Evolutionary conservation across 2,888 invertebrate species (phyloP), one percentile per base, ranked within the genome.

Genomic region (Palloptera scutellata): DNA sequence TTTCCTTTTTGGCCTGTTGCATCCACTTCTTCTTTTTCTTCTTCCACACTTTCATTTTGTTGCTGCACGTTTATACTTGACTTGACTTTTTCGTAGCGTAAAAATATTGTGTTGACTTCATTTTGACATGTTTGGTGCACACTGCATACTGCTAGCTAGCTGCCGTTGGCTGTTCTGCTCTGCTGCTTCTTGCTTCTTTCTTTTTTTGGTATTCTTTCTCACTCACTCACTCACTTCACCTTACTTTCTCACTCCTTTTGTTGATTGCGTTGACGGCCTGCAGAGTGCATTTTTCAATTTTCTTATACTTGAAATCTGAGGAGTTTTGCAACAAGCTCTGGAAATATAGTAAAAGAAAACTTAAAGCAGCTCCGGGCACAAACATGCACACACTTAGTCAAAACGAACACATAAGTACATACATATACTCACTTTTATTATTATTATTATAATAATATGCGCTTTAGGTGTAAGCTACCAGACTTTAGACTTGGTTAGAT

Each of bases 231-330:
- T 20, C 30, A 9, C 48, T 11, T 30, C 52, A 20, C 55, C n/a
- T n/a, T n/a, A n/a, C n/a, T n/a, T n/a, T n/a, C n/a, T n/a, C n/a
- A n/a, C n/a, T n/a, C 1, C 17, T 9, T 10, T 2, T 2, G 20
- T 40, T n/a, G 59, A 17, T 13, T 57, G 62, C 55, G 62, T 45
- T 57, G 53, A 17, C 61, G 43, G 73, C 75, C 72, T 70, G 73
- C 70, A 72, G 30, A 30, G 73, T 73, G 73, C 62, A 74, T 76
- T 77, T 75, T 77, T 77, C 76, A 77, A 77, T 77, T 76, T 77
- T 76, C 75, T 70, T 72, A 72, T 73, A 75, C 71, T 73, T 70
- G 69, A 74, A 74, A 75, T 73, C 70, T 64, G 72, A 74, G 74
- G 72, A 71, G 64, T 17, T 4, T 17, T 41, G 30, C 51, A 52